Conservation (phyloP, 2,797 vertebrate genomes). For the Dromococcyx pavoninus region DNA sequence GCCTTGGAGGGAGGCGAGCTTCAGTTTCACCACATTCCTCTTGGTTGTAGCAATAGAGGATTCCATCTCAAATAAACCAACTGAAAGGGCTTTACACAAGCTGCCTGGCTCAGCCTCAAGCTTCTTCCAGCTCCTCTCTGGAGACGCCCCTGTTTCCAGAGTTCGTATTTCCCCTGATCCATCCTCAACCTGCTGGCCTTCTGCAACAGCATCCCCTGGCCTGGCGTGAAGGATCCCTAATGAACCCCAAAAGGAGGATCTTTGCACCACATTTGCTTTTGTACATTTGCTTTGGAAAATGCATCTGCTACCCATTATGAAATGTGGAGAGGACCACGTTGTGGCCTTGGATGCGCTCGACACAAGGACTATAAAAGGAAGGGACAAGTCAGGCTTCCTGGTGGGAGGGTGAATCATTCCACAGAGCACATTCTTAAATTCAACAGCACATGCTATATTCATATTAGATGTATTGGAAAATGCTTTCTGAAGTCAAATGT, state of each 20-base stretch:
- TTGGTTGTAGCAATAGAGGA: not conserved
- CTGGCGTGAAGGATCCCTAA: not conserved
- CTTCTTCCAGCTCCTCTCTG: not conserved
- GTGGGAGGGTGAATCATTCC: not conserved
- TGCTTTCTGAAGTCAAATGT: not conserved
- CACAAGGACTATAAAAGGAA: not conserved
- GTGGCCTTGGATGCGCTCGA: not conserved
- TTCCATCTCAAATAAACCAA: not conserved
- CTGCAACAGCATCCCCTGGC: not conserved
- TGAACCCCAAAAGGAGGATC: accelerated
- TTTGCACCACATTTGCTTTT: not conserved
- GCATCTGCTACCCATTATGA: not conserved
- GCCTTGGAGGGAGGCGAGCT: not conserved
- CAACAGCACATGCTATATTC: accelerated
- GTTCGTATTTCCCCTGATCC: not conserved
- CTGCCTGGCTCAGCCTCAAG: not conserved
- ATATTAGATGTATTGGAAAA: not conserved
- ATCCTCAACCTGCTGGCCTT: not conserved
- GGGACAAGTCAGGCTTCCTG: not conserved
- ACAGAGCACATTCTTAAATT: not conserved
- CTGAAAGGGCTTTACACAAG: not conserved
- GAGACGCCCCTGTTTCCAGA: not conserved
- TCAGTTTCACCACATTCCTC: not conserved
- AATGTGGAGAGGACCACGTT: not conserved
- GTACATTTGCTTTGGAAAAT: not conserved